These are phyloP conservation scores for Gastrophysa polygoni DNA, from an alignment of 2,888 invertebrate genomes.

Conservation along the genomic window DNA sequence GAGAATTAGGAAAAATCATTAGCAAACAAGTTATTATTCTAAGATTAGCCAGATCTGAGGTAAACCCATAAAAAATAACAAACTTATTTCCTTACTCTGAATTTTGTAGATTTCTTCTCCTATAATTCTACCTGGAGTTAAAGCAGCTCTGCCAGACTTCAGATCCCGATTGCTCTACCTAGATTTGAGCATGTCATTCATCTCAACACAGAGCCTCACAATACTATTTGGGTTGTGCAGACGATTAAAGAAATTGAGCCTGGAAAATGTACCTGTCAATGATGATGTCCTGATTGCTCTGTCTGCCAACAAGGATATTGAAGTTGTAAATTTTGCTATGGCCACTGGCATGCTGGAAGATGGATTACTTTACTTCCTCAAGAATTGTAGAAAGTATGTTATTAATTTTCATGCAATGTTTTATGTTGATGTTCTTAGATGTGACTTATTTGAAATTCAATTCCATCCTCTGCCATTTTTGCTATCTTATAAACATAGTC, in stretches of 20 bases:
- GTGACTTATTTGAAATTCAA: too few relatives aligned
- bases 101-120: slow-evolving; percentile 59
- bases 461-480: too few relatives aligned
- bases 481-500: too few relatives aligned
- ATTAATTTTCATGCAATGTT: background rate
- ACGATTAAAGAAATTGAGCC: slow-evolving; percentile 78
- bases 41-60: slow-evolving; percentile 80
- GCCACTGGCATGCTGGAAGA: slow-evolving; percentile 71
- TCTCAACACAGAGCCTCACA: slow-evolving; percentile 65
- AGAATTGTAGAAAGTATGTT: slow-evolving; percentile 65
- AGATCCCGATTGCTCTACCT: slow-evolving; percentile 75
- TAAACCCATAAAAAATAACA: slow-evolving; percentile 52
- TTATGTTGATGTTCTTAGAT: background rate
- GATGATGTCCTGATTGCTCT: slow-evolving; percentile 71
- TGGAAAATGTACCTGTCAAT: slow-evolving; percentile 77
- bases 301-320: slow-evolving; percentile 69
- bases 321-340: slow-evolving; percentile 86
- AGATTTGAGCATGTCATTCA: slow-evolving; percentile 82
- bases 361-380: slow-evolving; percentile 68
- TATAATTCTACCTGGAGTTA: slow-evolving; percentile 58
- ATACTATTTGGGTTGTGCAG: slow-evolving; percentile 69
- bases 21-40: slow-evolving; percentile 78
- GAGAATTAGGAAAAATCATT: slow-evolving; percentile 77
- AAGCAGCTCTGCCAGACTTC: slow-evolving; percentile 56
- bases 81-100: slow-evolving; percentile 8